Percentiles rank a stretch among this genome's conserved stretches.
phyloP scores from a whole-genome alignment of 2,888 invertebrate genomes.

The Chrysolina americana region DNA sequence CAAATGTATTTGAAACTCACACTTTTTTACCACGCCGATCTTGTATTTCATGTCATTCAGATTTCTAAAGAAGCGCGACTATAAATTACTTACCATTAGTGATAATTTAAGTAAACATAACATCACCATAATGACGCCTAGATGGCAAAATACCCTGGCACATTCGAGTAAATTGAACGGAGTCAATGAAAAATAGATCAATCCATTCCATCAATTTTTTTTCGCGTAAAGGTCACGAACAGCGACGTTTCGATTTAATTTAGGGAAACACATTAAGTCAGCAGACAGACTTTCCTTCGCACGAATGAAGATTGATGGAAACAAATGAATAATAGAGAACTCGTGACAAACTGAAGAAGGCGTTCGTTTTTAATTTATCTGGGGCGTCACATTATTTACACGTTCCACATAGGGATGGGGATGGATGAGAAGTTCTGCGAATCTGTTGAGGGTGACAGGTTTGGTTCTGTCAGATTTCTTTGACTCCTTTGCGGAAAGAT shows the following conservation, averaged over 20 bases:
- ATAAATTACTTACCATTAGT: not conserved
- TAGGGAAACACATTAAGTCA: constrained; percentile 41
- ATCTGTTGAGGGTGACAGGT: constrained; percentile 14
- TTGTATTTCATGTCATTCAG: too few relatives aligned
- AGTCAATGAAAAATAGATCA: constrained; percentile 22
- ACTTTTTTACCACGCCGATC: too few relatives aligned
- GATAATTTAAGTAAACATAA: not conserved
- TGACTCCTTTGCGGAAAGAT: not conserved
- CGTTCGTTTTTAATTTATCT: constrained; percentile 42
- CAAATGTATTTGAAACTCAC: too few relatives aligned
- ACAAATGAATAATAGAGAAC: constrained; percentile 43
- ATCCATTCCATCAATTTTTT: constrained; percentile 29
- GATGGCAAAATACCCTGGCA: not conserved
- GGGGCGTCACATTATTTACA: constrained; percentile 38
- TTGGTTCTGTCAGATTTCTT: not conserved
- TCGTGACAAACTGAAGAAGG: constrained; percentile 38
- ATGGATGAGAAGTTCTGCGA: not conserved
- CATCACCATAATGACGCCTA: not conserved
- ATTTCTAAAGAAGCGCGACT: too few relatives aligned
- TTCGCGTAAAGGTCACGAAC: constrained; percentile 32
- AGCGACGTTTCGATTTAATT: constrained; percentile 42
- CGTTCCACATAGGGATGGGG: constrained; percentile 9
- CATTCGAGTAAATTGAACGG: not conserved
- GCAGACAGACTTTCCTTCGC: constrained; percentile 33
- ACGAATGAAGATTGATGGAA: constrained; percentile 43